These are phyloP conservation scores for Steinernema khuongi DNA, from an alignment of 1,140 invertebrate genomes.

Conservation along the genomic window DNA sequence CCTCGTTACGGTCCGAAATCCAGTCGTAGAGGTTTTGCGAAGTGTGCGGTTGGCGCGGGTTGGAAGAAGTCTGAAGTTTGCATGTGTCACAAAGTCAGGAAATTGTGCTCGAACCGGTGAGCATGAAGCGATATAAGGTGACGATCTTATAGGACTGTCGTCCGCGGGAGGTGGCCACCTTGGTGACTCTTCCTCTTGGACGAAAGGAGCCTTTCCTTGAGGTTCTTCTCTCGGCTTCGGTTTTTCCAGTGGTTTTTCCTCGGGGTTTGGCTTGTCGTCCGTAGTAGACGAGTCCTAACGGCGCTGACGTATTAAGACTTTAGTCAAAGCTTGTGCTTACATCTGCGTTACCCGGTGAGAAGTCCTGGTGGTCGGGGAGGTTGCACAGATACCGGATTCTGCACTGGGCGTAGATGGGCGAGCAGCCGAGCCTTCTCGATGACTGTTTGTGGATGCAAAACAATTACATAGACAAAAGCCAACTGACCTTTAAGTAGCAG, in stretches of 20 bases:
- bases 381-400: not conserved
- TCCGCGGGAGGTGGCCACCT: not conserved
- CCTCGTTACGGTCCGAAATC: not conserved
- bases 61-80: not conserved
- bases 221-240: not conserved
- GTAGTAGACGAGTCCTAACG: too few relatives aligned
- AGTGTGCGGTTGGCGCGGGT: not conserved
- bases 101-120: not conserved
- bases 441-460: not conserved
- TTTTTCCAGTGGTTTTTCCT: not conserved
- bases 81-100: not conserved
- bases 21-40: constrained; percentile 2
- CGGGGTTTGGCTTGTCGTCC: too few relatives aligned
- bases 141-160: not conserved
- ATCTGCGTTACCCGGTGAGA: too few relatives aligned
- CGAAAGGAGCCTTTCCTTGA: not conserved
- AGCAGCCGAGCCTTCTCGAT: not conserved
- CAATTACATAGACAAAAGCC: not conserved
- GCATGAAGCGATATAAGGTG: not conserved
- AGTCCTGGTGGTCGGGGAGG: not conserved
- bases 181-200: too few relatives aligned
- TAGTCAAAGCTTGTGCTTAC: too few relatives aligned
- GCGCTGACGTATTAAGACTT: too few relatives aligned
- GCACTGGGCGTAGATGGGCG: not conserved
- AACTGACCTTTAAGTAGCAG: not conserved